A percentile compares a stretch with the other conserved stretches of the same genome.
Evolutionary conservation across 2,113 vertebrate species (phyloP).

Genomic region (Xiphophorus couchianus): DNA sequence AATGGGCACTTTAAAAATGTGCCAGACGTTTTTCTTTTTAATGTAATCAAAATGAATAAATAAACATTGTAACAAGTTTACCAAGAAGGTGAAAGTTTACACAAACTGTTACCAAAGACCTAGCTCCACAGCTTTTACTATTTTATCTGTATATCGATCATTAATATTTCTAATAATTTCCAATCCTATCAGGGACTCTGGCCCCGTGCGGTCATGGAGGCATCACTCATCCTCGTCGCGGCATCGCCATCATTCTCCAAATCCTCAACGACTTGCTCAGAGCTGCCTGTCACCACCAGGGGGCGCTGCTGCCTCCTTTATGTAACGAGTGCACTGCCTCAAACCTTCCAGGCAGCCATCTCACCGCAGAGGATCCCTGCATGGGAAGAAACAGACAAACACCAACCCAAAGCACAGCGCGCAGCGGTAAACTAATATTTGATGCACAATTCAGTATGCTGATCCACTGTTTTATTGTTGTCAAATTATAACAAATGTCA

Average conservation of each 20-base stretch:
- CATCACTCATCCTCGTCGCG: conserved; percentile 83
- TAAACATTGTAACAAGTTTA: not conserved
- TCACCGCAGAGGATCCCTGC: conserved; percentile 12
- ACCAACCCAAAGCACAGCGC: conserved; percentile 6
- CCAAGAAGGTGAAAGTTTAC: not conserved
- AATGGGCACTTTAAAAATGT: not conserved
- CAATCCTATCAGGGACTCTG: conserved; percentile 82
- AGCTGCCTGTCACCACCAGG: conserved; percentile 89
- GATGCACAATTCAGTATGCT: not conserved
- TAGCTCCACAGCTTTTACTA: too few relatives aligned
- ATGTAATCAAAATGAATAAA: not conserved
- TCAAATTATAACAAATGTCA: not conserved
- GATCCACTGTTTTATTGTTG: not conserved
- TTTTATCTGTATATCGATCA: too few relatives aligned
- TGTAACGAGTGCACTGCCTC: conserved; percentile 82
- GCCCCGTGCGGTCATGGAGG: conserved; percentile 88
- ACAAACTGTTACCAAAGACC: not conserved
- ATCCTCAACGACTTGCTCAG: conserved; percentile 93
- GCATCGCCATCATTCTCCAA: conserved; percentile 92
- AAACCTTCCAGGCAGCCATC: conserved; percentile 49
- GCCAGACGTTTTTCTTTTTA: too few relatives aligned
- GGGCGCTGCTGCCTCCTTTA: conserved; percentile 82
- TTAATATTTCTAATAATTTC: not conserved
- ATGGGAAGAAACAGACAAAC: conserved; percentile 10
- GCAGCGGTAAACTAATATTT: not conserved